Base-by-base conservation (phyloP, 1,140 invertebrate species). In the Neomicropteryx cornuta region DNA sequence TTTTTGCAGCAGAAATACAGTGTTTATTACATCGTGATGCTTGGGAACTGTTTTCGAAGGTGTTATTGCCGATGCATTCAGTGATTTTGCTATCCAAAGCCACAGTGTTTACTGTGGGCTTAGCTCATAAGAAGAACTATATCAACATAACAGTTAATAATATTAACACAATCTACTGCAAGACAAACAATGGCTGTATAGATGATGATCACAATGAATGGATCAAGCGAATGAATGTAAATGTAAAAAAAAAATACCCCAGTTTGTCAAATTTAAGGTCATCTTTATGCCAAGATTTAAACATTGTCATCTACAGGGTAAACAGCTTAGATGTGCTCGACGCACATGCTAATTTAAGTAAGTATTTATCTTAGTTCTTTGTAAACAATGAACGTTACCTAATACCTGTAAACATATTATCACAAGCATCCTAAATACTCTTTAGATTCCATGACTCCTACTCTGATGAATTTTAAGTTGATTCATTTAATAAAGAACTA, bases 121-220 rank as follows among this genome's bases (percentile, higher is more conserved):
- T 11, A 5, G 24, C 37, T 1, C 17, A 38, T 13, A 47, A 47
- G 17, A 47, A 47, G 23, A 39, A 35, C 20, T 44, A 44, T 36
- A 36, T 47, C 16, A 47, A 44, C 18, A 47, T 47, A n/a, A 47
- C 45, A 14, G 24, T 38, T 18, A 44, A 44, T 23, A 47, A 47
- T 39, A 42, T 47, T 33, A 14, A 41, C 2, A 22, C 31, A 13
- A 27, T 47, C 20, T 47, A 42, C 32, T 41, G 39, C 14, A 39
- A 47, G 20, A 36, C 39, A 16, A 37, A 44, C 19, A 47, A 33
- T 39, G 22, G 30, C 4, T 41, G 39, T 30, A 34, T 21, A 3
- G 28, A 24, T 30, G 29, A 19, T 36, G 32, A 39, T 36, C 18
- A 19, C 10, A 28, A 21, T 41, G n/a, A 6, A 10, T 20, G 11